Percentiles rank a stretch among this genome's conserved stretches.
phyloP scores from a whole-genome alignment of 2,113 vertebrate species.

The Hydrolagus affinis region DNA sequence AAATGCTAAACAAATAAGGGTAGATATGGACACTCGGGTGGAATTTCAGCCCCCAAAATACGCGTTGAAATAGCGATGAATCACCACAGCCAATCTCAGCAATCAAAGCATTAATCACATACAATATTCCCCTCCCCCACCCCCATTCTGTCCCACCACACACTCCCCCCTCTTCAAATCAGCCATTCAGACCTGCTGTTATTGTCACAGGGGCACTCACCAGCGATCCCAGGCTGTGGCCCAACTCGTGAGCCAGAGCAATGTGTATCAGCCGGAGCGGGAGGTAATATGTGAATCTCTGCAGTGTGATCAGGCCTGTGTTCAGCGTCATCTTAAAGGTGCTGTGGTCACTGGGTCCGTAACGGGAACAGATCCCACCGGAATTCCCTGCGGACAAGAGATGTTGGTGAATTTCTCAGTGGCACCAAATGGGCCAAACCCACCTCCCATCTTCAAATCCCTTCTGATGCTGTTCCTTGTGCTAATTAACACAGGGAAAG shows the following conservation, averaged over 20 bases:
- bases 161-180: not conserved
- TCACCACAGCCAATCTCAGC: no score
- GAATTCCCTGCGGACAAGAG: constrained; percentile 48
- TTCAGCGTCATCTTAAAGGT: constrained; percentile 46
- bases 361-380: constrained; percentile 63
- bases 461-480: no score
- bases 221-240: constrained; percentile 65
- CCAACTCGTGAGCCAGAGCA: constrained; percentile 66
- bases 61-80: no score
- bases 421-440: not conserved
- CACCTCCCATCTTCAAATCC: no score
- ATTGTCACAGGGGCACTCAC: constrained; percentile 49
- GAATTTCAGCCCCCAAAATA: no score
- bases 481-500: no score
- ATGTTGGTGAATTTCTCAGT: not conserved
- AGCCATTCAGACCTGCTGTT: not conserved
- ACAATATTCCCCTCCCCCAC: no score
- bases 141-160: no score
- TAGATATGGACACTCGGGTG: no score
- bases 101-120: no score
- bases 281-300: constrained; percentile 61
- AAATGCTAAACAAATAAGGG: no score
- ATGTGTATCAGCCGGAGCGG: constrained; percentile 56
- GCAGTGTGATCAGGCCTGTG: constrained; percentile 64
- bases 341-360: constrained; percentile 35